phyloP scores from a whole-genome alignment of 2,113 vertebrate species.

The Peromyscus maniculatus region DNA sequence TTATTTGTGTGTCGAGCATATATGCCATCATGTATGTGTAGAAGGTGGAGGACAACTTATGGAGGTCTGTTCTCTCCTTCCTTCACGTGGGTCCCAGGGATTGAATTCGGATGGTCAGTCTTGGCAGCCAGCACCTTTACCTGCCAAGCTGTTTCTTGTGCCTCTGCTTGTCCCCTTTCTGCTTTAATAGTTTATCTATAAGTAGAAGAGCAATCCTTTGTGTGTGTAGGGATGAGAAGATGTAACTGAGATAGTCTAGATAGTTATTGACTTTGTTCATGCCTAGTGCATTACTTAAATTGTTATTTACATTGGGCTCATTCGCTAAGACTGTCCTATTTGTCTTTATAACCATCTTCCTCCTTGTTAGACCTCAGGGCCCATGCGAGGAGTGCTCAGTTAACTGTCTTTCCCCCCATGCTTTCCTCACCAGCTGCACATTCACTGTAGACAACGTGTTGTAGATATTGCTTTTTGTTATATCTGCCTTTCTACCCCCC shows the following conservation, averaged over 20 bases:
- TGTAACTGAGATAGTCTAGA: neutral
- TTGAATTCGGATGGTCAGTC: neutral
- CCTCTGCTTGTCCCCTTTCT: neutral
- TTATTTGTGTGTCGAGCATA: neutral
- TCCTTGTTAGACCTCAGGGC: neutral
- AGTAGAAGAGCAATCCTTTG: neutral
- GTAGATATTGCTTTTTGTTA: neutral
- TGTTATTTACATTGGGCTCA: constrained; percentile 47
- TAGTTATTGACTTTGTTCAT: neutral
- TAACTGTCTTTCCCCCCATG: neutral
- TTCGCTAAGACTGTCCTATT: neutral
- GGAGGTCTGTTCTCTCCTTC: neutral
- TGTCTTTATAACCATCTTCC: neutral
- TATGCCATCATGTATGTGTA: too few species aligned
- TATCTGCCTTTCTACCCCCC: neutral
- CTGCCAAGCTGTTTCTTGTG: neutral
- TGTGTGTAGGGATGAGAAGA: neutral
- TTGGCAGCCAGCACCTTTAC: neutral
- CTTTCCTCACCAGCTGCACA: neutral
- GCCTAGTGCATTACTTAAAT: neutral
- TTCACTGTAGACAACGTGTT: neutral
- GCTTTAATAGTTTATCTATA: too few species aligned
- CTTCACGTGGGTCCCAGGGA: neutral
- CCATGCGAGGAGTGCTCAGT: neutral
- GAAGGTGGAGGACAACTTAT: neutral